These are phyloP conservation scores for Zaprionus tsacasi DNA, from an alignment of 1,140 invertebrate species.

Conservation along the genomic window DNA sequence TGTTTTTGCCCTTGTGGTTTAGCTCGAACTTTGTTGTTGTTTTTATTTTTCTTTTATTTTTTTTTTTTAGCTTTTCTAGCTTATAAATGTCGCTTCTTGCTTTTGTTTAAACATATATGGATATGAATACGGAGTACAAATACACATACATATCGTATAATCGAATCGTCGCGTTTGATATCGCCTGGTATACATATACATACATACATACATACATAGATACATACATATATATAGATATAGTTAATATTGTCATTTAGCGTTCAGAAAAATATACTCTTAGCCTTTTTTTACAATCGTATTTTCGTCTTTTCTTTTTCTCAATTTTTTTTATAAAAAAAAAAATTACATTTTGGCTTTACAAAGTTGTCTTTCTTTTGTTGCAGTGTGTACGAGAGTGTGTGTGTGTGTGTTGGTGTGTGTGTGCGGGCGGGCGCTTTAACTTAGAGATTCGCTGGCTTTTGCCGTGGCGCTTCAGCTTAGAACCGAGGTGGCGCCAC, in stretches of 20 bases:
- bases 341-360: conserved; percentile 51
- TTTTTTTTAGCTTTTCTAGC: conserved; percentile 36
- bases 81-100: conserved; percentile 36
- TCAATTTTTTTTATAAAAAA: conserved; percentile 28
- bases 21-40: conserved; percentile 33
- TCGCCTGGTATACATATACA: conserved; percentile 21
- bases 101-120: conserved; percentile 30
- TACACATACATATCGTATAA: conserved; percentile 36
- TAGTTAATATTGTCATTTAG: conserved; percentile 80
- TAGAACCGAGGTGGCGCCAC: conserved; percentile 43
- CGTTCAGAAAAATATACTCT: conserved; percentile 77
- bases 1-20: conserved; percentile 19
- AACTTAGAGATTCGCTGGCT: conserved; percentile 33
- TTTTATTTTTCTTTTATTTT: too few species aligned
- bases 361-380: conserved; percentile 43
- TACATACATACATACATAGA: conserved; percentile 15
- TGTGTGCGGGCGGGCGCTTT: conserved; percentile 16
- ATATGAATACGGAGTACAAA: conserved; percentile 43
- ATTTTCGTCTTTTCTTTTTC: conserved; percentile 38
- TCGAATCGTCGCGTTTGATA: not conserved
- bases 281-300: conserved; percentile 59
- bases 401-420: conserved; percentile 27
- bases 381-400: conserved; percentile 19
- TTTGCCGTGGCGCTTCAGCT: conserved; percentile 36
- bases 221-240: conserved; percentile 47